Conservation (phyloP, 2,797 vertebrate genomes). For the Thaleichthys pacificus region DNA sequence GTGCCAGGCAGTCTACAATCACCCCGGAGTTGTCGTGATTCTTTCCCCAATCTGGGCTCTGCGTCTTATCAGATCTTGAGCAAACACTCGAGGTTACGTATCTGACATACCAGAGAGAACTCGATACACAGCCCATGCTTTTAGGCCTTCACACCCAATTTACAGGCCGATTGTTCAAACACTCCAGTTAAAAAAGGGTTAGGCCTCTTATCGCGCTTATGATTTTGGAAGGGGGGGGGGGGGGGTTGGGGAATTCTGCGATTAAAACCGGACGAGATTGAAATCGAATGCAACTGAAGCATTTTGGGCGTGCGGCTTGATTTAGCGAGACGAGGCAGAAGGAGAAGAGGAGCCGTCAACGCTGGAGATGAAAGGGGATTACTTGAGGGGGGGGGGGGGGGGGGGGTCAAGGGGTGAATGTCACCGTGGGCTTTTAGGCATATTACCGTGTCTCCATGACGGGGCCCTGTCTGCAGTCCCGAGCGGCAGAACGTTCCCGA, state of each 20-base stretch:
- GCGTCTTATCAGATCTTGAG: constrained; percentile 41
- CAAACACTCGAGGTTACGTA: constrained; percentile 34
- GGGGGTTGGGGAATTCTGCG: constrained; percentile 6
- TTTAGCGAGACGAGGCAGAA: neutral
- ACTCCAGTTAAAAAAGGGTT: constrained; percentile 2
- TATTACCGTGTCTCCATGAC: constrained; percentile 7
- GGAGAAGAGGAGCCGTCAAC: neutral
- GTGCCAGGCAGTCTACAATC: constrained; percentile 15
- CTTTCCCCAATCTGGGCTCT: neutral
- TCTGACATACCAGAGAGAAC: constrained; percentile 14
- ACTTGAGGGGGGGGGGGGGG: neutral
- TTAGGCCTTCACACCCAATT: constrained; percentile 25
- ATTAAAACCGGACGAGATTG: constrained; percentile 16
- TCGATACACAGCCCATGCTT: constrained; percentile 15
- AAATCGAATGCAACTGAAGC: constrained; percentile 30
- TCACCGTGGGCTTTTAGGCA: constrained; percentile 17
- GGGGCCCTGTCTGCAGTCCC: constrained; percentile 8
- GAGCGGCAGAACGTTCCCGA: neutral
- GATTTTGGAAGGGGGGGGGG: constrained; percentile 22
- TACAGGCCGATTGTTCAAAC: constrained; percentile 31
- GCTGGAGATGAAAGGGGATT: constrained; percentile 5
- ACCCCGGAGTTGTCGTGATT: constrained; percentile 21
- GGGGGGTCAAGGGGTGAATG: constrained; percentile 13
- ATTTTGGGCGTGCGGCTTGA: constrained; percentile 16
- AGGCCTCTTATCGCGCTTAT: constrained; percentile 22